Base-by-base conservation (phyloP, 2,113 vertebrate genomes). In the Anser cygnoides region DNA sequence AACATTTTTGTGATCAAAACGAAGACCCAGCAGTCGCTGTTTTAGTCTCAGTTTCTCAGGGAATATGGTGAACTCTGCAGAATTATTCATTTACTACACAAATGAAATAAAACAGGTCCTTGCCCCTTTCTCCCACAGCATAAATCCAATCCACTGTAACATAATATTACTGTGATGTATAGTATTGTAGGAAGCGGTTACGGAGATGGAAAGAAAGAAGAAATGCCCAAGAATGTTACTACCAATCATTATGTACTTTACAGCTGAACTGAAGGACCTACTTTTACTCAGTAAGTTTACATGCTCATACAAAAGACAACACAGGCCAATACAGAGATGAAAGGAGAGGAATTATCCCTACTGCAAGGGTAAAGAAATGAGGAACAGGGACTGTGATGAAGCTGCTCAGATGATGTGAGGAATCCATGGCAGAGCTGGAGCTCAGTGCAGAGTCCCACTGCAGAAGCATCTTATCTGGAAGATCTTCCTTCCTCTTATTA, bases 401-500 rank as follows among this genome's bases (percentile, higher is more conserved):
- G 44, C 52, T 52, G 29, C 54, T 83, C 31, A 21, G 76, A 63
- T 65, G 61, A 55, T 90, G 49, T 20, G 46, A 68, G 22, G 61
- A 71, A 29, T 25, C 67, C 66, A 43, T 77, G 59, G 57, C 73
- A 75, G 72, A 86, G 61, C 49, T 68, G 76, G 88, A 88, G 76
- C 65, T 87, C 68, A 20, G 61, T 81, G 73, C 41, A 65, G 73
- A 82, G 58, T 92, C 58, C 78, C 79, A 18, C 70, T 11, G 35
- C 67, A 84, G 54, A 44, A 13, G 57, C 65, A 70, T 28, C 66
- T 78, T 73, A 75, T 63, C 70, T 72, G 66, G 71, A 90, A 77
- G 41, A 93, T 94, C 31, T 91, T 93, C 58, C 75, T 91, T 63
- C 70, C 80, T 61, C 70, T 84, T 84, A 28, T 78, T 93, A 92